Conservation (phyloP, 2,888 invertebrate species). For the Eupithecia inturbata region DNA sequence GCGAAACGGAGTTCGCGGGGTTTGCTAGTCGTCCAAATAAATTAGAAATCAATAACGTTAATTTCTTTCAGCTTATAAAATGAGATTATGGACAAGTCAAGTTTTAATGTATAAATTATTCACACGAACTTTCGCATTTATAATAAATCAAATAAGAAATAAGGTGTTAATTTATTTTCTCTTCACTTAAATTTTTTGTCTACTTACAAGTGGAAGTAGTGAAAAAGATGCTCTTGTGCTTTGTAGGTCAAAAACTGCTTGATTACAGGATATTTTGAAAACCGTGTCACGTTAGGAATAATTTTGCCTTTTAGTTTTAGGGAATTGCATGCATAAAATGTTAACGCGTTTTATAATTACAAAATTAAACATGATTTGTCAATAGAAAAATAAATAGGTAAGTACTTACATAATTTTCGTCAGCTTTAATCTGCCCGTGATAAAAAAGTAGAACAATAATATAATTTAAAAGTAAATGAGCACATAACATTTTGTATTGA, state of each 20-base stretch:
- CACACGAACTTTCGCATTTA: too few species aligned
- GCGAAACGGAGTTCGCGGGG: too few species aligned
- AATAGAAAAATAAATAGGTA: neutral
- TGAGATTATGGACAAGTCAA: too few species aligned
- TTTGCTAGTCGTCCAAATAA: neutral
- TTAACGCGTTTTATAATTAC: neutral
- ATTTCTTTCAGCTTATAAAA: too few species aligned
- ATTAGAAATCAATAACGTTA: too few species aligned
- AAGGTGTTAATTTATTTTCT: too few species aligned
- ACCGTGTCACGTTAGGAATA: neutral
- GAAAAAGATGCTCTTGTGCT: too few species aligned
- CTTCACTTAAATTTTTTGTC: too few species aligned
- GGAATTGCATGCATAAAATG: neutral
- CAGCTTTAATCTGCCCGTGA: neutral
- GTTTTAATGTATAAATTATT: too few species aligned
- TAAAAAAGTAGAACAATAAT: neutral
- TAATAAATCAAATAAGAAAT: too few species aligned
- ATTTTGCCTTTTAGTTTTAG: neutral
- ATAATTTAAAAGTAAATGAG: neutral
- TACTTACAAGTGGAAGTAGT: too few species aligned
- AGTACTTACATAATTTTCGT: slow-evolving; percentile 9
- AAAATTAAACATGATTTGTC: neutral
- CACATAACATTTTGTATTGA: neutral
- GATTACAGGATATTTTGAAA: neutral
- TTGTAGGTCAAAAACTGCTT: neutral